Evolutionary conservation across 2,797 vertebrate genomes (phyloP), one percentile per base, ranked within the genome.

Genomic region (Eurystomus glaucurus): DNA sequence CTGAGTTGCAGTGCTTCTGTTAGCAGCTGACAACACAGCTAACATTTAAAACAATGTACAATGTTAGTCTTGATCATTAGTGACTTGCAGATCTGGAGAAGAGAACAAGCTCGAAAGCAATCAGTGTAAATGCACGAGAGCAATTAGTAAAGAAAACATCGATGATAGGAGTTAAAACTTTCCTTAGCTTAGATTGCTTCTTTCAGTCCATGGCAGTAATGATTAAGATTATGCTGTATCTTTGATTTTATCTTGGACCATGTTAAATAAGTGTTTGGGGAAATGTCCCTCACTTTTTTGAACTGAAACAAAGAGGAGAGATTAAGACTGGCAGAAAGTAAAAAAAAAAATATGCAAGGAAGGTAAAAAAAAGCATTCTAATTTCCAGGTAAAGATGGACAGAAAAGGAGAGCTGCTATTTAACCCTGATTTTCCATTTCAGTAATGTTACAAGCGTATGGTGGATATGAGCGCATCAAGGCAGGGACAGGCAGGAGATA

Each of bases 381-480:
- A 88, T 83, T 88, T 80, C 23, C 39, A 58, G 25, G 64, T 52
- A 43, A 92, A 92, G 60, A 60, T 50, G 57, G 78, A 61, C 29
- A 28, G 61, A 18, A 81, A 74, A 80, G 45, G 57, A 75, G 16
- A 92, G 14, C 22, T 88, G 52, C 50, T 12, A 2, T 78, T 54
- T 75, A 78, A 43, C 48, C 72, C 39, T 33, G 13, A 14, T 31
- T 75, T 90, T 68, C 60, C 50, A 11, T 80, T n/a, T 88, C 52
- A n/a, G 48, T 26, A 25, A 4, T 5, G 41, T 46, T 41, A 64
- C 50, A 71, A 83, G 48, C 68, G 55, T 17, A 4, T 0, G 0
- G 66, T 61, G 68, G 43, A 6, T 41, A 6, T 0, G 1, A 64
- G 35, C 10, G 10, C 37, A 14, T 2, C 0, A 4, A 54, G 57